Evolutionary conservation across 2,113 vertebrate species (phyloP).

Genomic region (Pluvialis apricaria): DNA sequence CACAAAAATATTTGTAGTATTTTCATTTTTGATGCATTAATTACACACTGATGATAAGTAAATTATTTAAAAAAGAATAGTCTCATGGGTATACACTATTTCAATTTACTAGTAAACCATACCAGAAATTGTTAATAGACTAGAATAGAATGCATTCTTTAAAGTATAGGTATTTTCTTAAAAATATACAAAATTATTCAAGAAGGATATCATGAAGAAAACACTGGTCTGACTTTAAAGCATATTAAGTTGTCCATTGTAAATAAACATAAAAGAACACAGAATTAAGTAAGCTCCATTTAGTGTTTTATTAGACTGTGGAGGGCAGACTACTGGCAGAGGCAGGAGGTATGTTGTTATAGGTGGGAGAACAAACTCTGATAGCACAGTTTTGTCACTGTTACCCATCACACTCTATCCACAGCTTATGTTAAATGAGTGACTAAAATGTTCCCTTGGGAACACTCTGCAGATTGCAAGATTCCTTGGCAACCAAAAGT

Average conservation of each 20-base stretch:
- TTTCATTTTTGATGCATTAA: neutral
- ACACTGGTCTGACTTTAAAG: neutral
- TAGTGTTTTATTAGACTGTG: neutral
- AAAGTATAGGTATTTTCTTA: neutral
- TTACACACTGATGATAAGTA: neutral
- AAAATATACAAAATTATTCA: neutral
- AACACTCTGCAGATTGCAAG: neutral
- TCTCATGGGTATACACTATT: neutral
- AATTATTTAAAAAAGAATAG: neutral
- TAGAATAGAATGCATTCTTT: neutral
- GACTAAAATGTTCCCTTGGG: constrained; percentile 41
- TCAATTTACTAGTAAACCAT: neutral
- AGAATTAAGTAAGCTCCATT: neutral
- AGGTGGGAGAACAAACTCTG: constrained; percentile 13
- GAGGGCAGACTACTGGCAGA: neutral
- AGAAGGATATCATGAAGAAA: neutral
- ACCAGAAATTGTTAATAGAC: neutral
- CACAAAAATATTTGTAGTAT: too few relatives aligned
- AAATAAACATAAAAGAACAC: neutral
- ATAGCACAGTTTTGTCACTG: neutral
- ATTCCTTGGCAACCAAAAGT: constrained; percentile 32
- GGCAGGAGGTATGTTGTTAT: neutral
- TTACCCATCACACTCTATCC: neutral
- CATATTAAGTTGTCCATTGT: neutral
- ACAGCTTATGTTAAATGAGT: constrained; percentile 33